These are phyloP conservation scores for Jacana jacana DNA, from an alignment of 2,113 vertebrate species.

Conservation along the genomic window DNA sequence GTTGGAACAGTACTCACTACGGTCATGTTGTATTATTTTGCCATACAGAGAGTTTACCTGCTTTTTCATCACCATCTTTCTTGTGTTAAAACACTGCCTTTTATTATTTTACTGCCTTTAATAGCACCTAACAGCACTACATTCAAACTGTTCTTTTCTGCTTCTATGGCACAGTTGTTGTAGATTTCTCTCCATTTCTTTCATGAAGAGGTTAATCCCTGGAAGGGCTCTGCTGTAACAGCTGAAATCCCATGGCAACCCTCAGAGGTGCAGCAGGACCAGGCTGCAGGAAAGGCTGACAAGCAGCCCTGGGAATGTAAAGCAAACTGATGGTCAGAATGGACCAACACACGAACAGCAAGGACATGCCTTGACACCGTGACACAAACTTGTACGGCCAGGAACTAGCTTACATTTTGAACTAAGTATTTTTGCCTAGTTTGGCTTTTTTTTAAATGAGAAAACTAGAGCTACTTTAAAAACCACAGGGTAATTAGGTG, in stretches of 20 bases:
- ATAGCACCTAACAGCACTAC: background rate
- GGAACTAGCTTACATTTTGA: background rate
- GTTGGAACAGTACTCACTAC: background rate
- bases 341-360: background rate
- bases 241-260: background rate
- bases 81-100: background rate
- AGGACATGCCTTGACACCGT: background rate
- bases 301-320: background rate
- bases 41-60: background rate
- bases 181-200: background rate
- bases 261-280: background rate
- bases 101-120: background rate
- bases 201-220: background rate
- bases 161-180: background rate
- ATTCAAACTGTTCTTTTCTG: background rate
- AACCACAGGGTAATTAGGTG: background rate
- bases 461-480: background rate
- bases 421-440: background rate
- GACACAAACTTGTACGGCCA: background rate
- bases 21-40: background rate
- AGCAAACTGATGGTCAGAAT: background rate
- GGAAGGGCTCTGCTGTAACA: background rate
- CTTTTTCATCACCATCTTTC: background rate
- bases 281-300: background rate
- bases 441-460: background rate